Evolutionary conservation across 2,113 vertebrate species (phyloP).

Genomic region (Chionis minor): DNA sequence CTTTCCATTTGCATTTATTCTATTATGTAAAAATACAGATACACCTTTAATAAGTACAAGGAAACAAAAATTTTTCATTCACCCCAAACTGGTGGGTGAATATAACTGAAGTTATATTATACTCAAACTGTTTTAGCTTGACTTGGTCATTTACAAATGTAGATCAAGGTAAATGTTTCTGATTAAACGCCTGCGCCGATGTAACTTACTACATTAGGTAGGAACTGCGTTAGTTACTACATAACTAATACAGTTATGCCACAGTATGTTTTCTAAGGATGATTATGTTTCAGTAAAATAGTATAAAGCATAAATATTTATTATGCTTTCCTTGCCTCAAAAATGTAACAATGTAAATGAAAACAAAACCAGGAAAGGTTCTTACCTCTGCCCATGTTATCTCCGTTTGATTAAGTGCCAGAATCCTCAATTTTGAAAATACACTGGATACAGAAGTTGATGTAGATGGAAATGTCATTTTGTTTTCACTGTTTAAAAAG

Average conservation of each 20-base stretch:
- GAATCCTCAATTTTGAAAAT: slow-evolving; percentile 80
- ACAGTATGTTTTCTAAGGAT: neutral
- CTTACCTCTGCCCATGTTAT: slow-evolving; percentile 91
- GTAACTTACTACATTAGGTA: neutral
- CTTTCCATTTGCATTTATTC: no score
- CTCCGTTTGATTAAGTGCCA: slow-evolving; percentile 82
- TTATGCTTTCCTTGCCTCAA: neutral
- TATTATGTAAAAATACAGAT: no score
- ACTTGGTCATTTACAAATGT: neutral
- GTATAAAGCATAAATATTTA: neutral
- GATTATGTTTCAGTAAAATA: neutral
- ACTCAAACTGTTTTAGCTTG: neutral
- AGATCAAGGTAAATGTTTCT: neutral
- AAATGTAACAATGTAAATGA: neutral
- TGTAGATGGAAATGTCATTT: slow-evolving; percentile 74
- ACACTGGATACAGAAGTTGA: slow-evolving; percentile 20
- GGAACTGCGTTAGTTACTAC: neutral
- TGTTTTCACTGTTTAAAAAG: slow-evolving; percentile 81
- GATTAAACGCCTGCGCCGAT: neutral
- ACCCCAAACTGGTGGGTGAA: no score
- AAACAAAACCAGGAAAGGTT: neutral
- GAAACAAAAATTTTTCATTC: no score
- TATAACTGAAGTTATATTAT: neutral
- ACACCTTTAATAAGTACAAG: no score
- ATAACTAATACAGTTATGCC: neutral